Base-by-base conservation (phyloP, 1,140 invertebrate genomes). In the Drosophila bifasciata region DNA sequence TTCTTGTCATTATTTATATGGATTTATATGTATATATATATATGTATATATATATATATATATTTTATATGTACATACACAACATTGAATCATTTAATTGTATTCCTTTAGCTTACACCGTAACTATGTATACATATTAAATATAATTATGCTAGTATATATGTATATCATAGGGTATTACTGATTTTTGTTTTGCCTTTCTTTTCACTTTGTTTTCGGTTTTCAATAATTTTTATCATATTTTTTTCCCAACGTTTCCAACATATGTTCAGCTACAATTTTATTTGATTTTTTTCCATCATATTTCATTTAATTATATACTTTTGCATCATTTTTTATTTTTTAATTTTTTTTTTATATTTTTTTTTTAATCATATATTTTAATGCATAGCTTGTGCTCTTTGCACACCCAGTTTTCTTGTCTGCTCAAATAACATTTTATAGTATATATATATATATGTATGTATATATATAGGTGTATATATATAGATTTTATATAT, bases 31-130 rank as follows among this genome's bases (percentile, higher is more conserved):
- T 68, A 68, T 66, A 57, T n/a, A n/a, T n/a, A n/a, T n/a, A n/a
- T n/a, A n/a, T n/a, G n/a, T 68, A 61, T 62, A 25, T 64, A 63
- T 67, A 58, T 46, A 32, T 72, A 46, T 66, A 72, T 67, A 83
- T 75, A n/a, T n/a, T n/a, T 74, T 86, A 72, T 88, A 83, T 88
- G 74, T 88, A 89, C 83, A 88, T 89, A 79, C 79, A 89, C 84
- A 89, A 88, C 84, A 89, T 88, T 89, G 60, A 88, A 89, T 83
- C 79, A 73, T 79, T 88, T 89, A 89, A 84, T 88, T 79, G 70
- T 80, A 69, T 75, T 84, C 52, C 63, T 67, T 70, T 73, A 58
- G 81, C 81, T 74, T 85, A 77, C 62, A 85, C 57, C 61, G 46
- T 83, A 76, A 80, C 80, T 88, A 88, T 76, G 83, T 86, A 58